phyloP scores from a whole-genome alignment of 2,797 vertebrate genomes.

The Hypotaenidia philippensis region DNA sequence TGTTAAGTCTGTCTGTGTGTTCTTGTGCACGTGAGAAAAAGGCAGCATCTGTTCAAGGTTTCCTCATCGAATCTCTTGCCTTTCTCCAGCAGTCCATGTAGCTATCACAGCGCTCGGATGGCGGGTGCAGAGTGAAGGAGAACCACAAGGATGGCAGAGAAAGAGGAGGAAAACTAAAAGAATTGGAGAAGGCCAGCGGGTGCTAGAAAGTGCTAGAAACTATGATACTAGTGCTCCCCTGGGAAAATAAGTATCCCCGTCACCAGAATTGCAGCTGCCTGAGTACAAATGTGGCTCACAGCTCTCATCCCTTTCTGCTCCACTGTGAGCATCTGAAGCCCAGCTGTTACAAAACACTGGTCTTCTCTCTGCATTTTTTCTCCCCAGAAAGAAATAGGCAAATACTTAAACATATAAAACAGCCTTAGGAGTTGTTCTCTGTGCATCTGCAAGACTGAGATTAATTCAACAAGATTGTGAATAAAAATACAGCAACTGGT shows the following conservation, averaged over 20 bases:
- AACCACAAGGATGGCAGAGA: neutral
- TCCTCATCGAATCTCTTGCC: neutral
- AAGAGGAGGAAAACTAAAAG: neutral
- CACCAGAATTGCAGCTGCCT: neutral
- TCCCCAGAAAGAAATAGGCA: neutral
- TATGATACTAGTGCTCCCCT: neutral
- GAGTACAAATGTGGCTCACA: neutral
- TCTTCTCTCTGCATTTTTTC: neutral
- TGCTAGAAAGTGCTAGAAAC: neutral
- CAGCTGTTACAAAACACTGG: neutral
- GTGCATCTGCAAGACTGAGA: constrained; percentile 26
- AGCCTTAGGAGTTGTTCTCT: neutral
- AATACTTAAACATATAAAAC: constrained; percentile 21
- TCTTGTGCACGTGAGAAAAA: neutral
- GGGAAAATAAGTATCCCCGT: neutral
- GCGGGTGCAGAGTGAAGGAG: neutral
- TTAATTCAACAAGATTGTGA: constrained; percentile 48
- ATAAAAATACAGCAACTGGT: constrained; percentile 43
- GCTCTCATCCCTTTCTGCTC: neutral
- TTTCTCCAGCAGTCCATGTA: neutral
- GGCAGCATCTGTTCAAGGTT: neutral
- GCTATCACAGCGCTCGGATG: neutral
- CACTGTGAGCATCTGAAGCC: neutral
- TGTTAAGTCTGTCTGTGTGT: neutral
- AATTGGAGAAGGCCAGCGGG: neutral